Conservation (phyloP, 2,797 vertebrate species). For the Rhincodon typus region DNA sequence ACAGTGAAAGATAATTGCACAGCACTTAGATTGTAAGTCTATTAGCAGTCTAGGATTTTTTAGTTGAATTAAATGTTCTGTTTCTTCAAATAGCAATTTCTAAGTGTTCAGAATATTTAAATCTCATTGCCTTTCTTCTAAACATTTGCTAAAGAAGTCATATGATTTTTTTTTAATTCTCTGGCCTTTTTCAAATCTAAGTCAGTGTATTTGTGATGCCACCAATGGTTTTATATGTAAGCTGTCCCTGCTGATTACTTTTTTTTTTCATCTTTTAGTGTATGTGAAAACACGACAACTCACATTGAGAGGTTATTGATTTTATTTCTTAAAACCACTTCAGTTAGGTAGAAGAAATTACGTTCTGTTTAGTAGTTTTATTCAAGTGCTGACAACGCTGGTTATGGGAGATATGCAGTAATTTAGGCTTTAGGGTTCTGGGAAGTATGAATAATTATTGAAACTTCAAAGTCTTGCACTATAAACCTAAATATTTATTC, state of each 20-base stretch:
- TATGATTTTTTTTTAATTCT: background rate
- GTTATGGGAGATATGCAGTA: background rate
- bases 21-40: background rate
- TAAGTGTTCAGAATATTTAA: background rate
- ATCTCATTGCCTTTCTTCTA: background rate
- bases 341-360: background rate
- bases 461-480: background rate
- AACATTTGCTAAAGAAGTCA: background rate
- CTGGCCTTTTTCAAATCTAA: background rate
- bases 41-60: background rate
- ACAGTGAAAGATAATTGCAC: background rate
- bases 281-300: background rate
- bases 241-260: background rate
- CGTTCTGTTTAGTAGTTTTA: background rate
- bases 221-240: background rate
- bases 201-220: background rate
- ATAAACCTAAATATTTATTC: background rate
- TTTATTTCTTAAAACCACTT: slow-evolving; percentile 22
- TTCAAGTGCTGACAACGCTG: background rate
- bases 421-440: background rate
- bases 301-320: background rate
- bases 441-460: background rate
- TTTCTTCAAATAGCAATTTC: background rate
- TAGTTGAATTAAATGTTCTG: slow-evolving; percentile 8
- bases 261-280: background rate